Evolutionary conservation across 2,888 invertebrate genomes (phyloP).

Genomic region (Boloria euphrosyne): DNA sequence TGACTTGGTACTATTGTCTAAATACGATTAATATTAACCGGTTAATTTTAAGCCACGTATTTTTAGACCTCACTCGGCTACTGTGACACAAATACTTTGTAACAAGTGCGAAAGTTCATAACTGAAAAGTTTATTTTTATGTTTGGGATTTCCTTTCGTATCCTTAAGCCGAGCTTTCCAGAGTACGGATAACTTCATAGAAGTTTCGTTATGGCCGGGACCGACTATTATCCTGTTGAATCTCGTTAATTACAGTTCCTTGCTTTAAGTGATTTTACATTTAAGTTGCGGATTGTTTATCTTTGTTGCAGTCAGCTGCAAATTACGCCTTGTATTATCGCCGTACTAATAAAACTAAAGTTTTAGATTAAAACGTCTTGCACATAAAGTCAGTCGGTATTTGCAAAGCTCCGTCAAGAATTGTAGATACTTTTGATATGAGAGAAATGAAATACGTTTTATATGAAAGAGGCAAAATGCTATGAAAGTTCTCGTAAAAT

Average conservation of each 20-base stretch:
- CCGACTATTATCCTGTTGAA: conserved; percentile 41
- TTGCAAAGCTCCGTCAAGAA: conserved; percentile 8
- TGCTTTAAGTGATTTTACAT: conserved; percentile 34
- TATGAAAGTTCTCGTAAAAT: no score
- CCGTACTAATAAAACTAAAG: conserved; percentile 12
- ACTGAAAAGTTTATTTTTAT: conserved; percentile 45
- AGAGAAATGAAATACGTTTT: not conserved
- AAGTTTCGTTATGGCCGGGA: conserved; percentile 25
- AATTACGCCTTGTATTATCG: conserved; percentile 7
- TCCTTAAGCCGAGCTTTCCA: conserved; percentile 20
- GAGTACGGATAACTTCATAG: conserved; percentile 14
- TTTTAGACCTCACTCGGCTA: conserved; percentile 13
- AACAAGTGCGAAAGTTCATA: conserved; percentile 39
- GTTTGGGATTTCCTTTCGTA: conserved; percentile 41
- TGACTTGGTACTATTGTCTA: no score
- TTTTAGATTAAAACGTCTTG: conserved; percentile 11
- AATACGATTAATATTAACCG: no score
- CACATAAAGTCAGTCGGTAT: not conserved
- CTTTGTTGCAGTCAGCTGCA: conserved; percentile 41
- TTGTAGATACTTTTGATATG: conserved; percentile 11
- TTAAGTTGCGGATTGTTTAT: conserved; percentile 20
- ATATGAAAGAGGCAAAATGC: no score
- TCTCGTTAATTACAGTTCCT: conserved; percentile 38
- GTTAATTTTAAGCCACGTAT: not conserved
- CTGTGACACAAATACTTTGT: conserved; percentile 21